Conservation (phyloP, 2,113 vertebrate species). For the Cisticola juncidis region DNA sequence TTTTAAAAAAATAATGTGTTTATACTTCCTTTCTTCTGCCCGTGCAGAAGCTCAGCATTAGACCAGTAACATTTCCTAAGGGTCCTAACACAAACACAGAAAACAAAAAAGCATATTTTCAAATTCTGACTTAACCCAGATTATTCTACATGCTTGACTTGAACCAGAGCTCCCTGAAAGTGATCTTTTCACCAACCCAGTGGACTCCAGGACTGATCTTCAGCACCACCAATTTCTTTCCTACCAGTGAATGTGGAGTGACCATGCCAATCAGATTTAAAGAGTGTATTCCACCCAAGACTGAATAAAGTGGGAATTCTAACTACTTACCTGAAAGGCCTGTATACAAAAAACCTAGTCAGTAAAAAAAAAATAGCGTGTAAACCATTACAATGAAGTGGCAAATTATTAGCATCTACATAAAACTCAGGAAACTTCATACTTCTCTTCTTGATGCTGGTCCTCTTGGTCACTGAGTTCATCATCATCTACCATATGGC, state of each 20-base stretch:
- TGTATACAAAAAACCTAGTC: conserved; percentile 36
- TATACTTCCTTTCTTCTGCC: not conserved
- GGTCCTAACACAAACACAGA: not conserved
- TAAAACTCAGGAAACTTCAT: conserved; percentile 54
- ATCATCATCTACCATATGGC: conserved; percentile 94
- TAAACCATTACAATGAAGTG: not conserved
- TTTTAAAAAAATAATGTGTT: not conserved
- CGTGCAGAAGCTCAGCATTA: not conserved
- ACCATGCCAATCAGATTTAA: not conserved
- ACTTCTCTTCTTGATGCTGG: conserved; percentile 89
- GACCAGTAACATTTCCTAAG: not conserved
- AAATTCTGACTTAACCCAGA: not conserved
- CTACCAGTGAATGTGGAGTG: not conserved
- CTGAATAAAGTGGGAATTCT: not conserved
- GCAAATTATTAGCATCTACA: not conserved
- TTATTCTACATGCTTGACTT: not conserved
- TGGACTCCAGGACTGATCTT: not conserved
- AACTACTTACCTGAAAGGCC: conserved; percentile 35
- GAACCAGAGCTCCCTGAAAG: not conserved
- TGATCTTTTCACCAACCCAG: not conserved
- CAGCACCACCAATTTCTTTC: not conserved
- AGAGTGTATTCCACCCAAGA: not conserved
- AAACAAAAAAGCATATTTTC: not conserved
- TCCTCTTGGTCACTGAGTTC: conserved; percentile 94
- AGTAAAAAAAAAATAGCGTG: not conserved